These are phyloP conservation scores for Hyposoter dolosus DNA, from an alignment of 2,888 invertebrate genomes.

Conservation along the genomic window DNA sequence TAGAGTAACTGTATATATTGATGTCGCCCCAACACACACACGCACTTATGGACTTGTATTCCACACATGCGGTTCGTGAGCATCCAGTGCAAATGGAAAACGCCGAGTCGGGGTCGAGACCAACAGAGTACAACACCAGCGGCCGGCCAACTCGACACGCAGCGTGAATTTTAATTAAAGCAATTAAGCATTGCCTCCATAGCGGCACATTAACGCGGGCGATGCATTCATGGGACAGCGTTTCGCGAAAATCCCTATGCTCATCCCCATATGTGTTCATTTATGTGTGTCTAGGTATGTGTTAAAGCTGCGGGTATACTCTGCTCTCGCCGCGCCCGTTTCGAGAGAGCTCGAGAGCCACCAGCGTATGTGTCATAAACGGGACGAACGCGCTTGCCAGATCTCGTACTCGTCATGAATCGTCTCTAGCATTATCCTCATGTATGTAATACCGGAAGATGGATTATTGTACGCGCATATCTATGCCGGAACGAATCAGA, in stretches of 20 bases:
- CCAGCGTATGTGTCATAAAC: constrained; percentile 55
- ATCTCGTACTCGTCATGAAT: constrained; percentile 39
- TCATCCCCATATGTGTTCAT: constrained; percentile 37
- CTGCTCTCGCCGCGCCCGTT: constrained; percentile 3
- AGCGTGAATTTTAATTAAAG: constrained; percentile 83
- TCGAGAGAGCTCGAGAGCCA: constrained; percentile 18
- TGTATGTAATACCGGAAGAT: constrained; percentile 15
- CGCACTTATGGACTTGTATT: not conserved
- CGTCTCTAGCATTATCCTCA: constrained; percentile 31
- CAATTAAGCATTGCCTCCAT: constrained; percentile 82
- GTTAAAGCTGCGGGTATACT: constrained; percentile 17
- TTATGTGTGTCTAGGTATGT: constrained; percentile 27
- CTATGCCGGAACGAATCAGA: not conserved
- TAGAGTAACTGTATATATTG: not conserved
- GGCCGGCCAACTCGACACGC: constrained; percentile 74
- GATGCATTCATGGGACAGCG: constrained; percentile 77
- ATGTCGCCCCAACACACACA: not conserved
- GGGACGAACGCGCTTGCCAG: constrained; percentile 46
- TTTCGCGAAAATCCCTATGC: constrained; percentile 63
- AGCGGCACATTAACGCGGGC: constrained; percentile 78
- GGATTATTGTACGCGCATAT: constrained; percentile 6
- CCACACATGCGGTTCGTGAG: not conserved
- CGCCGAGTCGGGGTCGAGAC: constrained; percentile 46
- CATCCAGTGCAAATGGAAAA: constrained; percentile 34
- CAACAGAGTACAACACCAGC: constrained; percentile 55